Conservation (phyloP, 2,113 vertebrate genomes). For the Dinomys branickii region DNA sequence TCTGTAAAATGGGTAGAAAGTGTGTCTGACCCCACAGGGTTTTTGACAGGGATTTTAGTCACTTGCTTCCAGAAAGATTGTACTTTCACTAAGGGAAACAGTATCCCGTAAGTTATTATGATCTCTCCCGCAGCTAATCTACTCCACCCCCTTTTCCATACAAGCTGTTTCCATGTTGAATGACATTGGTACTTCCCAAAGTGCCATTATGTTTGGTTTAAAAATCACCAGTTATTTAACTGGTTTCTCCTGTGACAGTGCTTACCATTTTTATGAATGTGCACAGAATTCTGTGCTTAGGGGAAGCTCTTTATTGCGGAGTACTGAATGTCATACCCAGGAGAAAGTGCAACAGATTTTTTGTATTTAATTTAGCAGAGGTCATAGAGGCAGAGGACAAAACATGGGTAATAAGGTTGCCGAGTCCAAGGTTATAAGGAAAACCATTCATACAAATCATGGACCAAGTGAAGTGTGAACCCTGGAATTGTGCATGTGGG, state of each 20-base stretch:
- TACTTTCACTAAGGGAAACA: slow-evolving; percentile 17
- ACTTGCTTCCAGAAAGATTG: neutral
- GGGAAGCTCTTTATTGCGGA: slow-evolving; percentile 2
- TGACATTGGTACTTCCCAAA: neutral
- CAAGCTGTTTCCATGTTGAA: neutral
- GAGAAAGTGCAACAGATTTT: neutral
- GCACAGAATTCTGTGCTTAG: neutral
- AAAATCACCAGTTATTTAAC: neutral
- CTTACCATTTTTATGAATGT: neutral
- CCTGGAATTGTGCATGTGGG: neutral
- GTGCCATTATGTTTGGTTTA: neutral
- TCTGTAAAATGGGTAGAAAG: neutral
- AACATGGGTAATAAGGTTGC: neutral
- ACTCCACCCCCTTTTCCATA: neutral
- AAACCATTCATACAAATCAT: neutral
- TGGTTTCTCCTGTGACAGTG: neutral
- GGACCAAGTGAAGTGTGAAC: neutral
- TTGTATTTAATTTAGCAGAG: neutral
- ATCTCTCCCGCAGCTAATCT: neutral
- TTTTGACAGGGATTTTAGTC: neutral
- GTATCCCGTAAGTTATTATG: neutral
- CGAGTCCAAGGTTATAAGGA: neutral
- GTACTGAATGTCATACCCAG: neutral
- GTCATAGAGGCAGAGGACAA: neutral
- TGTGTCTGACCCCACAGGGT: neutral